A percentile compares a stretch with the other conserved stretches of the same genome.
These are phyloP conservation scores for Telmatherina bonti DNA, from an alignment of 2,797 vertebrate species.

Conservation along the genomic window DNA sequence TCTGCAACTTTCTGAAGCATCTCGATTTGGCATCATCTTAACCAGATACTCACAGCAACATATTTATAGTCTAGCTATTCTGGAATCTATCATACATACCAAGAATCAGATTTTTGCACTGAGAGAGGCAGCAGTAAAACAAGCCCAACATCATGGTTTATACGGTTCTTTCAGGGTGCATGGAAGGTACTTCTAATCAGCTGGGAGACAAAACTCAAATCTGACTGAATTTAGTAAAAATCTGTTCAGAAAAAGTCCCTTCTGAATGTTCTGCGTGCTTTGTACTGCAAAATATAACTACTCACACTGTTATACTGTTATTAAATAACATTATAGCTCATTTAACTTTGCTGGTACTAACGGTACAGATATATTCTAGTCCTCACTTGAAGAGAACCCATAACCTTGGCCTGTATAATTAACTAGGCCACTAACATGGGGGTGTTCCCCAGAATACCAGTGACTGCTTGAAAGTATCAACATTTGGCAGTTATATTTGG, in stretches of 20 bases:
- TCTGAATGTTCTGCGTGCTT: rapidly evolving
- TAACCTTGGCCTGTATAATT: constrained; percentile 66
- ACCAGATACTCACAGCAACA: constrained; percentile 16
- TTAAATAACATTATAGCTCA: constrained; percentile 29
- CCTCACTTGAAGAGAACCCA: constrained; percentile 40
- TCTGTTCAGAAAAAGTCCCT: not conserved
- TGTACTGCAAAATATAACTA: not conserved
- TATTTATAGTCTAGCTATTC: not conserved
- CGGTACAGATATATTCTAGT: constrained; percentile 45
- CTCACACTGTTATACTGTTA: constrained; percentile 7
- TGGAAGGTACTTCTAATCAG: constrained; percentile 7
- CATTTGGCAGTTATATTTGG: constrained; percentile 80
- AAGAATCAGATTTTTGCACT: not conserved
- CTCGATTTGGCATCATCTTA: not conserved
- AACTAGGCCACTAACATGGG: constrained; percentile 64
- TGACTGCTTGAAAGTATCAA: constrained; percentile 60
- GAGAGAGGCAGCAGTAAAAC: not conserved
- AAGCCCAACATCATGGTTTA: constrained; percentile 32
- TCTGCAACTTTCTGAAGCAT: constrained; percentile 20
- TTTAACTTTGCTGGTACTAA: constrained; percentile 27
- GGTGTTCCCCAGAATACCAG: constrained; percentile 67
- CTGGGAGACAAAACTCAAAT: not conserved
- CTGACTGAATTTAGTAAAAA: not conserved
- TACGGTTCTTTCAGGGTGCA: not conserved
- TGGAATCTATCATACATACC: constrained; percentile 2